Percentiles rank a stretch among this genome's conserved stretches.
phyloP scores from a whole-genome alignment of 2,888 invertebrate genomes.

The Operophtera brumata region DNA sequence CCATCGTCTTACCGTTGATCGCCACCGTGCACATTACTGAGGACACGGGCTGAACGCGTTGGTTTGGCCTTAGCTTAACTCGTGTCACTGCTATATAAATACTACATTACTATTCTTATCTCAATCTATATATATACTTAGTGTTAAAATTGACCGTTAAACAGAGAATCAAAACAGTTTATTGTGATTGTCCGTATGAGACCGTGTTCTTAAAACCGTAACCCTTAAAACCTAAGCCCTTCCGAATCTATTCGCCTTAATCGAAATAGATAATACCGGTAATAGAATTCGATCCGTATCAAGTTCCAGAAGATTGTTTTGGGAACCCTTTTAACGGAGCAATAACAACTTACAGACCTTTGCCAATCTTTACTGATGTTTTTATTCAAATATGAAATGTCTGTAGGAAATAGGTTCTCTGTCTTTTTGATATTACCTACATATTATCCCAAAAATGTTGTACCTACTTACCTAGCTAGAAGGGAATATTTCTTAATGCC shows the following conservation, averaged over 20 bases:
- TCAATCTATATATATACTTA: too few relatives aligned
- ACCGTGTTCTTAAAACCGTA: conserved; percentile 3
- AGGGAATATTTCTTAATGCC: too few relatives aligned
- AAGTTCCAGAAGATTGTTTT: conserved; percentile 32
- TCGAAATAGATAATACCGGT: conserved; percentile 33
- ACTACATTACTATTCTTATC: too few relatives aligned
- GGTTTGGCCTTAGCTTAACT: too few relatives aligned
- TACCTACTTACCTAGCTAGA: too few relatives aligned
- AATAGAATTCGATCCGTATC: conserved; percentile 32
- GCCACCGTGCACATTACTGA: too few relatives aligned
- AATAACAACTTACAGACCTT: conserved; percentile 31
- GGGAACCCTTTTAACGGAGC: conserved; percentile 30
- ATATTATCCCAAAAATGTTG: too few relatives aligned
- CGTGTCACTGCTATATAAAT: too few relatives aligned
- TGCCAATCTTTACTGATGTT: conserved; percentile 21
- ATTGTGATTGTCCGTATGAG: conserved; percentile 10
- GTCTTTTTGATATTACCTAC: too few relatives aligned
- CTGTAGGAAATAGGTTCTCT: not conserved
- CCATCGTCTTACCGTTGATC: too few relatives aligned
- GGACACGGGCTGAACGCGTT: too few relatives aligned
- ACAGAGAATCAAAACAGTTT: conserved; percentile 1
- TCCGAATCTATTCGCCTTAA: conserved; percentile 28
- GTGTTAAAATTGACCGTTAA: not conserved
- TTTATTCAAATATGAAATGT: conserved; percentile 11
- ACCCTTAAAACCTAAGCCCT: conserved; percentile 14